These are phyloP conservation scores for Trematocara caparti DNA, from an alignment of 2,797 vertebrate genomes.

Conservation along the genomic window DNA sequence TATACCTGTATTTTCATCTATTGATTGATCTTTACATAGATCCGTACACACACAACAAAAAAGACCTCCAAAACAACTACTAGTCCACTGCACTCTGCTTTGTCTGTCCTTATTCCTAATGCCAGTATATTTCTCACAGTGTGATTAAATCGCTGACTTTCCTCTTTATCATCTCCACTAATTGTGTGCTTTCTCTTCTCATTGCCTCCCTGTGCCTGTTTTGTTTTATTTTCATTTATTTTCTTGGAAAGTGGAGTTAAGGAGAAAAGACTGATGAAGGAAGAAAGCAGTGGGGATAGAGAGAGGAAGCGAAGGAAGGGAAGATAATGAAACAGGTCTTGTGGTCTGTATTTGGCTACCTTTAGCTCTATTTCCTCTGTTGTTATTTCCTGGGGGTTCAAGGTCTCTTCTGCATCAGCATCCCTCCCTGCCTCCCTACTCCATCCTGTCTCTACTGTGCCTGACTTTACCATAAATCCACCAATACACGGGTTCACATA, in stretches of 20 bases:
- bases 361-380: slow-evolving; percentile 54
- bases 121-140: not conserved
- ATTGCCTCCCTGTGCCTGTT: not conserved
- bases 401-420: slow-evolving; percentile 57
- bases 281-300: not conserved
- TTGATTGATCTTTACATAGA: not conserved
- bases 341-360: slow-evolving; percentile 30
- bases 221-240: slow-evolving; percentile 1
- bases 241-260: not conserved
- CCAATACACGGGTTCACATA: slow-evolving; percentile 33
- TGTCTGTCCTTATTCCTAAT: not conserved
- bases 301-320: not conserved
- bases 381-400: slow-evolving; percentile 41
- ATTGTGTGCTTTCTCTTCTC: not conserved
- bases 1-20: not conserved
- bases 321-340: not conserved
- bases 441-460: slow-evolving; percentile 15
- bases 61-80: not conserved
- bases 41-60: not conserved
- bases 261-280: not conserved
- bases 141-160: not conserved
- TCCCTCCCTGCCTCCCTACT: slow-evolving; percentile 6
- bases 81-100: not conserved
- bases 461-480: slow-evolving; percentile 68
- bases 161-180: not conserved